These are phyloP conservation scores for Endomychus coccineus DNA, from an alignment of 2,888 invertebrate species.

Conservation along the genomic window DNA sequence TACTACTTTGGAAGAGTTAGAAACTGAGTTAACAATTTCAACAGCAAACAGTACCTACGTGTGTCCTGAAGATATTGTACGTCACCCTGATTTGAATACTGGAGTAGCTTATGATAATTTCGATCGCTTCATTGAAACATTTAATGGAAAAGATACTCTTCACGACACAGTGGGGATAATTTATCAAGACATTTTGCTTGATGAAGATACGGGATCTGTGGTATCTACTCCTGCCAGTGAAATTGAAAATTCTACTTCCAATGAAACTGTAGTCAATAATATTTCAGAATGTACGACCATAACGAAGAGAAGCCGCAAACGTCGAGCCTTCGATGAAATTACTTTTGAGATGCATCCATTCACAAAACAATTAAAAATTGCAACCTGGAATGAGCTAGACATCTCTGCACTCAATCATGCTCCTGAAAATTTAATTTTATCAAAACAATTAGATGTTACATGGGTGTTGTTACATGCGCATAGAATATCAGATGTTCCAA, in stretches of 20 bases:
- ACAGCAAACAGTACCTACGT: slow-evolving; percentile 12
- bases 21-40: slow-evolving; percentile 28
- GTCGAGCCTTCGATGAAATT: slow-evolving; percentile 12
- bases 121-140: slow-evolving; percentile 25
- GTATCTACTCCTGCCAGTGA: slow-evolving; percentile 13
- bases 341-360: slow-evolving; percentile 15
- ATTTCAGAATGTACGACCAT: slow-evolving; percentile 12
- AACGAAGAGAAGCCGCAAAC: slow-evolving; percentile 7
- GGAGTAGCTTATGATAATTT: slow-evolving; percentile 25
- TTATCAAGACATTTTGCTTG: slow-evolving; percentile 18
- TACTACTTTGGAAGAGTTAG: slow-evolving; percentile 29
- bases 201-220: slow-evolving; percentile 10
- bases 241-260: slow-evolving; percentile 16
- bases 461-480: slow-evolving; percentile 18
- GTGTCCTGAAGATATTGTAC: slow-evolving; percentile 30
- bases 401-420: slow-evolving; percentile 17
- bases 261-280: slow-evolving; percentile 10
- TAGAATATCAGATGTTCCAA: slow-evolving; percentile 9
- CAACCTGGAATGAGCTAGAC: slow-evolving; percentile 13
- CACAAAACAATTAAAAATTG: slow-evolving; percentile 17
- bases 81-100: slow-evolving; percentile 23
- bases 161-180: slow-evolving; percentile 27
- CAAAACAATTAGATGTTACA: slow-evolving; percentile 31
- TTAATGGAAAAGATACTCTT: slow-evolving; percentile 25
- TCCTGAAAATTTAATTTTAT: slow-evolving; percentile 19